Percentiles rank a stretch among this genome's conserved stretches.
phyloP scores from a whole-genome alignment of 2,888 invertebrate species.

The Schizaphis graminum region DNA sequence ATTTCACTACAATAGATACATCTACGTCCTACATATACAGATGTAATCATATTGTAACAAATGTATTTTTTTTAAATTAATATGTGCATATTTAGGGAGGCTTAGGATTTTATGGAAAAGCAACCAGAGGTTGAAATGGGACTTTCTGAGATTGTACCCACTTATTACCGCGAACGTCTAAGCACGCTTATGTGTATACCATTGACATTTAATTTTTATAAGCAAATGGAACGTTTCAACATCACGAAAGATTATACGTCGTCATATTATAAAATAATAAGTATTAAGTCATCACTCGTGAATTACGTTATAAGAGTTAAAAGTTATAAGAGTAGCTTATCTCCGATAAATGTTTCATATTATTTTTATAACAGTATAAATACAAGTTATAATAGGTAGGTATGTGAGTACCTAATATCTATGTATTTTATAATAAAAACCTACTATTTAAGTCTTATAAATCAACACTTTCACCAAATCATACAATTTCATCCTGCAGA shows the following conservation, averaged over 20 bases:
- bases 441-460: neutral
- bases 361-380: neutral
- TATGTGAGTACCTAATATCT: neutral
- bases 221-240: slow-evolving; percentile 22
- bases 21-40: neutral
- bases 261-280: slow-evolving; percentile 26
- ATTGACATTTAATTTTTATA: neutral
- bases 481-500: neutral
- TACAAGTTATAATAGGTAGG: neutral
- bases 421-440: neutral
- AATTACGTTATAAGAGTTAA: neutral
- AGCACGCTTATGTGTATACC: neutral
- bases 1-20: neutral
- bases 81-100: neutral
- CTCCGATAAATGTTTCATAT: neutral
- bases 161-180: neutral
- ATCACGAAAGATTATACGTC: neutral
- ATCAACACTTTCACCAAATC: neutral
- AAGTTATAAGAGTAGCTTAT: slow-evolving; percentile 19
- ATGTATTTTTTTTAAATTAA: neutral
- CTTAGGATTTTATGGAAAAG: neutral
- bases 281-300: neutral
- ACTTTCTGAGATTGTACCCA: neutral
- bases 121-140: neutral
- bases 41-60: neutral